These are phyloP conservation scores for Aspidoscelis tigris DNA, from an alignment of 2,113 vertebrate species.

Conservation along the genomic window DNA sequence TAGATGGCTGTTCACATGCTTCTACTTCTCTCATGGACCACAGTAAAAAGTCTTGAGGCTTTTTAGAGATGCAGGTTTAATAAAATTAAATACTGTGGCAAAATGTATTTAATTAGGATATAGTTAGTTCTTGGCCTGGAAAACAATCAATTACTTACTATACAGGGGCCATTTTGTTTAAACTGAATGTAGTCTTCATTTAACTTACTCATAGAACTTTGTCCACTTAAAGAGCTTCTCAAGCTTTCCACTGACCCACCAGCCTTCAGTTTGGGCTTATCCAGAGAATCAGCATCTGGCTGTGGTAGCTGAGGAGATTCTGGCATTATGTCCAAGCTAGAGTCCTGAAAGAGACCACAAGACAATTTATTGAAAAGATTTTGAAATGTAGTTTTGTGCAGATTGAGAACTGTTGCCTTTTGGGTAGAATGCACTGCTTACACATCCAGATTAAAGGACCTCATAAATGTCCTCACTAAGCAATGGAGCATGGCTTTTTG, in stretches of 20 bases:
- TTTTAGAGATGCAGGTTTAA: not conserved
- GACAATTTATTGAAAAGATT: conserved; percentile 10
- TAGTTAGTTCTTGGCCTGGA: not conserved
- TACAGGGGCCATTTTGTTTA: not conserved
- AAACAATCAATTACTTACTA: not conserved
- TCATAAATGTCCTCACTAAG: not conserved
- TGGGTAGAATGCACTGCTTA: not conserved
- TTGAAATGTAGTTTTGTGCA: not conserved
- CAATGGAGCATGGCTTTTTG: not conserved
- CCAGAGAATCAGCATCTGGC: conserved; percentile 84
- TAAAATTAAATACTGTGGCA: not conserved
- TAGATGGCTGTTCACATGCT: not conserved
- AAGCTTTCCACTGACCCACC: conserved; percentile 97
- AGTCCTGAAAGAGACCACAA: conserved; percentile 73
- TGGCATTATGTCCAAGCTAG: conserved; percentile 84
- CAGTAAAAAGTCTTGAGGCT: not conserved
- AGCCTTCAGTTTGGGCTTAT: conserved; percentile 95
- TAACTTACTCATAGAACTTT: conserved; percentile 97
- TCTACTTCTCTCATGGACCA: not conserved
- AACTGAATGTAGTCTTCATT: not conserved
- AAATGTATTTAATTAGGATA: not conserved
- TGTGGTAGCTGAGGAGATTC: conserved; percentile 84
- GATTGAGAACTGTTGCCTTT: conserved; percentile 8
- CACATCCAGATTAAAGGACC: not conserved
- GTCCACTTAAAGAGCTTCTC: conserved; percentile 94